phyloP scores from a whole-genome alignment of 1,140 invertebrate genomes.

The Latrodectus geometricus region DNA sequence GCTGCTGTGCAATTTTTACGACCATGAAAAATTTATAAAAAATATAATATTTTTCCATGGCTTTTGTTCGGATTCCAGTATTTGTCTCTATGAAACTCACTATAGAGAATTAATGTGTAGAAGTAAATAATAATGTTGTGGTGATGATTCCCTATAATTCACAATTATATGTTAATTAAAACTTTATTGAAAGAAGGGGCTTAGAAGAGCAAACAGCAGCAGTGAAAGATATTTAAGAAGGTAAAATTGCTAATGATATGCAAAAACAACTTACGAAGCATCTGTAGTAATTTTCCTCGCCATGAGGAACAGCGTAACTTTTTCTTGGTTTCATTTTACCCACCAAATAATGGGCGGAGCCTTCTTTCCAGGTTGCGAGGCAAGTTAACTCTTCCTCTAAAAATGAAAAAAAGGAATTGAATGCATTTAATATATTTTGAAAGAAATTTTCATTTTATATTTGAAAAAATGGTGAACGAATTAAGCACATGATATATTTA shows the following conservation, averaged over 20 bases:
- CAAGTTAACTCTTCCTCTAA: slow-evolving; percentile 87
- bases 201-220: neutral
- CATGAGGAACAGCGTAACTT: slow-evolving; percentile 42
- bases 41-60: too few relatives aligned
- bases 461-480: too few relatives aligned
- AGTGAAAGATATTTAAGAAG: neutral
- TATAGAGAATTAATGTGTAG: neutral
- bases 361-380: slow-evolving; percentile 88
- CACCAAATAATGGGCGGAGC: slow-evolving; percentile 85
- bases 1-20: too few relatives aligned
- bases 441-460: neutral
- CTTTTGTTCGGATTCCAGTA: too few relatives aligned
- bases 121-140: neutral
- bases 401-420: slow-evolving; percentile 63
- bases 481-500: too few relatives aligned
- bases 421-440: too few relatives aligned
- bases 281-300: slow-evolving; percentile 73
- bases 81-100: too few relatives aligned
- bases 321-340: slow-evolving; percentile 74
- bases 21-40: too few relatives aligned
- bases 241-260: slow-evolving; percentile 7
- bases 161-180: neutral
- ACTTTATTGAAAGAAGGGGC: neutral
- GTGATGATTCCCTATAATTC: neutral
- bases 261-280: slow-evolving; percentile 79